These are phyloP conservation scores for Limnephilus lunatus DNA, from an alignment of 2,888 invertebrate species.

Conservation along the genomic window DNA sequence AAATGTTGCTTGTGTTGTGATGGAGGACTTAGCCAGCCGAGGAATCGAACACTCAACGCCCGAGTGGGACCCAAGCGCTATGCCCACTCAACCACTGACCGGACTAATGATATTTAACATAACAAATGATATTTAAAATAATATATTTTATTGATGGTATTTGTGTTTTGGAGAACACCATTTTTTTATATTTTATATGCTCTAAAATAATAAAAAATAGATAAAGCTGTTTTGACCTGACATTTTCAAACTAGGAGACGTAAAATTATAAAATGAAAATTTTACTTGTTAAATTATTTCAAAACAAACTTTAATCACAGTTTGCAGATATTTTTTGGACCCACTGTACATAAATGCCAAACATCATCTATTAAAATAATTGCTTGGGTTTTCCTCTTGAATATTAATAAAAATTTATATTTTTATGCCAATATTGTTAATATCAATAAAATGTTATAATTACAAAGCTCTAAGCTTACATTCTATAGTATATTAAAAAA, in stretches of 20 bases:
- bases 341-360: conserved; percentile 47
- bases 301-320: conserved; percentile 3
- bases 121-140: not conserved
- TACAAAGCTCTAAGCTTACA: conserved; percentile 47
- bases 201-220: not conserved
- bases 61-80: too few species aligned
- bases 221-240: not conserved
- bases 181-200: not conserved
- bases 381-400: conserved; percentile 21
- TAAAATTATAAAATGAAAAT: not conserved
- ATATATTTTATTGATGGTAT: not conserved
- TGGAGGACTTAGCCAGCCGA: too few species aligned
- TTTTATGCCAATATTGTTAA: conserved; percentile 23
- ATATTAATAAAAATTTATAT: conserved; percentile 4
- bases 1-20: too few species aligned
- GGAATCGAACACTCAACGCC: too few species aligned
- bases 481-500: conserved; percentile 23
- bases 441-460: conserved; percentile 11
- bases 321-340: conserved; percentile 47
- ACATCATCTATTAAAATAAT: conserved; percentile 33
- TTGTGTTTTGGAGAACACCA: not conserved
- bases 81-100: too few species aligned
- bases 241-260: not conserved
- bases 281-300: not conserved
- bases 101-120: too few species aligned